phyloP scores from a whole-genome alignment of 2,113 vertebrate species.

The Plectropomus leopardus region DNA sequence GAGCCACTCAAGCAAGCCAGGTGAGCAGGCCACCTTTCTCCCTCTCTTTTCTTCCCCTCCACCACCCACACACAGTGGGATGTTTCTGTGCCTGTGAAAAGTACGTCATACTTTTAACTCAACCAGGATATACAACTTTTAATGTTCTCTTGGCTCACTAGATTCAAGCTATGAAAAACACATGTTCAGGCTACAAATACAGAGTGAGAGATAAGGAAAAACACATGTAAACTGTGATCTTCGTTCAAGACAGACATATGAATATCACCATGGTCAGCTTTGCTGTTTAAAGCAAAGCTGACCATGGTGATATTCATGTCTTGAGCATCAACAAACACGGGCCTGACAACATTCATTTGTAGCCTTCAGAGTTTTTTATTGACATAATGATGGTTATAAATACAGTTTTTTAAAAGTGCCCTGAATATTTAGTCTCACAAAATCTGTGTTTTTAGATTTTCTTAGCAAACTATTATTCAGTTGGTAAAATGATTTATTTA shows the following conservation, averaged over 20 bases:
- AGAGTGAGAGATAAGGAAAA: background rate
- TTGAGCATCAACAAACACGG: too few relatives aligned
- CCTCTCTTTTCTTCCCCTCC: constrained; percentile 41
- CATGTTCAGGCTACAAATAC: constrained; percentile 5
- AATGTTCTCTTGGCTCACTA: constrained; percentile 16
- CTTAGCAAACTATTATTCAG: background rate
- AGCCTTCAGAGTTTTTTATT: background rate
- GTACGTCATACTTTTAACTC: background rate
- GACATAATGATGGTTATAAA: background rate
- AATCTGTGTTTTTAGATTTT: background rate
- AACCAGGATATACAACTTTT: background rate
- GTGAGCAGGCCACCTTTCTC: constrained; percentile 80
- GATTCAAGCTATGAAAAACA: constrained; percentile 7
- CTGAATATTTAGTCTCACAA: background rate
- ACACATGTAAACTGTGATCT: background rate
- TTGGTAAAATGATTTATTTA: background rate
- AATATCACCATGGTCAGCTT: background rate
- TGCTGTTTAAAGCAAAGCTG: background rate
- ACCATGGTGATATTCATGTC: too few relatives aligned
- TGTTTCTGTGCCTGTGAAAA: constrained; percentile 24
- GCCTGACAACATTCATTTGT: background rate
- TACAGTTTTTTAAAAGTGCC: background rate
- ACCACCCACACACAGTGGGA: constrained; percentile 43
- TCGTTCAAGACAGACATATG: background rate
- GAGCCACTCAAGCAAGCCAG: constrained; percentile 71